phyloP scores from a whole-genome alignment of 2,888 invertebrate genomes.

The Ochropleura leucogaster region DNA sequence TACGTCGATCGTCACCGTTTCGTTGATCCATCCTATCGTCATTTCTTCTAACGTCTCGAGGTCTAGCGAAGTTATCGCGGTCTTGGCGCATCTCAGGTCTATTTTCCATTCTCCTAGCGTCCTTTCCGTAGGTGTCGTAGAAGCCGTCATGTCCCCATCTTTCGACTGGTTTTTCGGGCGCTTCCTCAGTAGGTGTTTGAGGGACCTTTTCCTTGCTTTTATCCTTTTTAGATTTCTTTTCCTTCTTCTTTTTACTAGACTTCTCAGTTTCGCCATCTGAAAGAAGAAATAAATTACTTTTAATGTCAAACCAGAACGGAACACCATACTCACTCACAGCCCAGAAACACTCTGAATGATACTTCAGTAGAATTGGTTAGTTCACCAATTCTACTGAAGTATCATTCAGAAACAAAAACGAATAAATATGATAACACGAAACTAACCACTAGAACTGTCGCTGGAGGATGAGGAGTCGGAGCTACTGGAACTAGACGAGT shows the following conservation, averaged over 20 bases:
- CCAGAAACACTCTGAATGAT: too few species aligned
- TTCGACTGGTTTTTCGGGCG: conserved; percentile 73
- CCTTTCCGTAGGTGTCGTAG: conserved; percentile 85
- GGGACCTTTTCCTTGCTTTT: conserved; percentile 71
- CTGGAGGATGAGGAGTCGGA: conserved; percentile 82
- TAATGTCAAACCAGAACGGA: neutral
- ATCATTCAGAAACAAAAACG: too few species aligned
- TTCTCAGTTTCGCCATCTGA: conserved; percentile 77
- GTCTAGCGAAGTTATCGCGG: conserved; percentile 73
- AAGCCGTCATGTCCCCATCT: conserved; percentile 88
- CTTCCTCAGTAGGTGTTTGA: conserved; percentile 69
- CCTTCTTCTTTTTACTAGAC: conserved; percentile 71
- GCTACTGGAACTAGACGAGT: conserved; percentile 76
- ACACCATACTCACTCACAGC: too few species aligned
- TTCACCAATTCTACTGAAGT: too few species aligned
- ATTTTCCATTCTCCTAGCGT: conserved; percentile 76
- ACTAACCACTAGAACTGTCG: conserved; percentile 82
- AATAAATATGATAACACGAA: neutral
- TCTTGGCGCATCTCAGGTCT: conserved; percentile 70
- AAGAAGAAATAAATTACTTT: conserved; percentile 5
- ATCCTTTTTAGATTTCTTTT: conserved; percentile 75
- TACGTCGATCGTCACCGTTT: conserved; percentile 55
- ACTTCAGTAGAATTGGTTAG: too few species aligned
- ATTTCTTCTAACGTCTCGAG: conserved; percentile 66
- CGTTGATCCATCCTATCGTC: conserved; percentile 58